Evolutionary conservation across 2,797 vertebrate genomes (phyloP).

Genomic region (Apogon hyalosoma): DNA sequence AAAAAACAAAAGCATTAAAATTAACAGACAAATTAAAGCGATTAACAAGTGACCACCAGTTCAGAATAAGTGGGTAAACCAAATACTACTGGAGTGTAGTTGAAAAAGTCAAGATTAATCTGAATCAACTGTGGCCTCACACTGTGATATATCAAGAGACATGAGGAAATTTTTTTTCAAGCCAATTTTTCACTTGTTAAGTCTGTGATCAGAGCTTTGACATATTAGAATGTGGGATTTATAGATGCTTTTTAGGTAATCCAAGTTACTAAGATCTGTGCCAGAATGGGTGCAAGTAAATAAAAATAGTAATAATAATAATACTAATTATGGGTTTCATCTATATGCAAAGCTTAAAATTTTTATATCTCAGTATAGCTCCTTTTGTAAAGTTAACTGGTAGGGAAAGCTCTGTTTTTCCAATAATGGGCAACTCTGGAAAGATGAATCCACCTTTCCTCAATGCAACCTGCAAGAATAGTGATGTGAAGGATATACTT

Average conservation of each 20-base stretch:
- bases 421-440: too few relatives aligned
- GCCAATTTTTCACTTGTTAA: neutral
- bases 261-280: neutral
- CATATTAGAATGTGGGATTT: neutral
- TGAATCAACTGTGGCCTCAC: neutral
- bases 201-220: neutral
- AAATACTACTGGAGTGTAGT: conserved; percentile 18
- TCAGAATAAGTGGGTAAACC: conserved; percentile 21
- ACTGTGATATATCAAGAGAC: neutral
- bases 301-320: neutral
- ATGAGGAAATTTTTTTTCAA: neutral
- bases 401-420: too few relatives aligned
- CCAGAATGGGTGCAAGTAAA: neutral
- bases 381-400: too few relatives aligned
- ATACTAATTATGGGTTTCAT: too few relatives aligned
- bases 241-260: neutral
- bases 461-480: too few relatives aligned
- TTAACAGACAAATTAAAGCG: conserved; percentile 20
- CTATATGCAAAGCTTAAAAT: neutral
- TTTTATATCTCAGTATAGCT: too few relatives aligned
- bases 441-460: too few relatives aligned
- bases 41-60: conserved; percentile 16
- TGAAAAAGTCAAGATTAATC: neutral
- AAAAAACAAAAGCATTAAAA: neutral
- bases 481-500: too few relatives aligned